Base-by-base conservation (phyloP, 2,113 vertebrate species). In the Burhinus bistriatus region DNA sequence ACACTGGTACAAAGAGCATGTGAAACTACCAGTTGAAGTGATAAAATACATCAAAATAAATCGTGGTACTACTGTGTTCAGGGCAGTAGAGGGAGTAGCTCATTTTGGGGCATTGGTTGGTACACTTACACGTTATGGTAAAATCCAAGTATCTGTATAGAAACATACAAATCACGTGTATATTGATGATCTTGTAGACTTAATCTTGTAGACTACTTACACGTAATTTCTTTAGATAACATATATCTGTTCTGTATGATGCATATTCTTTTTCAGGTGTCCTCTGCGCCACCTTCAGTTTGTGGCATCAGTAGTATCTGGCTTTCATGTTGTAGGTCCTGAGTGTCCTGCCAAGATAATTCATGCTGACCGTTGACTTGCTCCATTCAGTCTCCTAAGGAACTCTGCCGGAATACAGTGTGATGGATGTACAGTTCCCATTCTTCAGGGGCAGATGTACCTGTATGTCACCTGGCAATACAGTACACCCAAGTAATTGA, bases 311-410 rank as follows among this genome's bases (percentile, higher is more conserved):
- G 45, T 36, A 54, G 15, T 40, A 29, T 21, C 42, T 54, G 58
- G 29, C 18, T 54, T 61, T 73, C 30, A 26, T 58, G 58, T 34
- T 68, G 64, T 26, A 38, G 8, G 34, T 68, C 32, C 26, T 61
- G 7, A 25, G 51, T 47, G 57, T 93, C 40, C 45, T 68, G 73
- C 45, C 26, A 27, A 30, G 58, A 15, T 12, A 23, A 5, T 14
- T 44, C 16, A 1, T 15, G 20, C 22, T 42, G 38, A 40, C 13
- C 11, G 16, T 20, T 59, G 27, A 54, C n/a, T 54, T 20, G 30
- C 47, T 55, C 38, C 0, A 0, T 23, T 36, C 12, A 3, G 2
- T 20, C 44, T 58, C 36, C 15, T 22, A 2, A 44, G n/a, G 42
- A 55, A 4, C 54, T 42, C 26, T 4, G 11, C 13, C 27, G 42